Percentiles rank a stretch among this genome's conserved stretches.
phyloP scores from a whole-genome alignment of 1,140 invertebrate genomes.

The Caenorhabditis latens region DNA sequence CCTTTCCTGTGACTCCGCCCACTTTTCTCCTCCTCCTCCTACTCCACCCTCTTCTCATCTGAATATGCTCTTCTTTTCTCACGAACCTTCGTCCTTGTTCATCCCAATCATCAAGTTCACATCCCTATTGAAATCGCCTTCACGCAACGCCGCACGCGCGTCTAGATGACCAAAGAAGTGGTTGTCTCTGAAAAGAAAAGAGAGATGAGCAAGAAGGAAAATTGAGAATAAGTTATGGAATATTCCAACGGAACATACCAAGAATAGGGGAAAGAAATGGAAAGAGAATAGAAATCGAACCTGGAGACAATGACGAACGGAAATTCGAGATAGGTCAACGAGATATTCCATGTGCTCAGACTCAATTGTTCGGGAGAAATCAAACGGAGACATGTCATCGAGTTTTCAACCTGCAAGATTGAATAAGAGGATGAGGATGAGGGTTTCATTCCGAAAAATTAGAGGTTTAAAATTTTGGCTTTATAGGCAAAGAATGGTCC shows the following conservation, averaged over 20 bases:
- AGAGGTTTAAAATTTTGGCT: background rate
- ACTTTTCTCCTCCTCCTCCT: background rate
- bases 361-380: conserved; percentile 68
- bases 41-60: background rate
- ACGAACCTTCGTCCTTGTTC: conserved; percentile 74
- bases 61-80: background rate
- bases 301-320: conserved; percentile 77
- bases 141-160: conserved; percentile 73
- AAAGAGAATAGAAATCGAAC: background rate
- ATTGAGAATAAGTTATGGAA: conserved; percentile 8
- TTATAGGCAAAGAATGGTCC: too few species aligned
- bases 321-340: conserved; percentile 75
- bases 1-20: background rate
- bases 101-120: conserved; percentile 78
- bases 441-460: background rate
- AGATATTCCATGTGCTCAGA: conserved; percentile 75
- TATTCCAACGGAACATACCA: background rate
- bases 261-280: background rate
- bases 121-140: conserved; percentile 72
- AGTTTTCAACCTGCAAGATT: conserved; percentile 68
- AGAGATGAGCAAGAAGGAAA: background rate
- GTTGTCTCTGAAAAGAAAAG: conserved; percentile 64
- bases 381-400: conserved; percentile 68
- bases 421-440: background rate
- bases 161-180: conserved; percentile 76